Conservation (phyloP, 2,888 invertebrate species). For the Papilio protenor region DNA sequence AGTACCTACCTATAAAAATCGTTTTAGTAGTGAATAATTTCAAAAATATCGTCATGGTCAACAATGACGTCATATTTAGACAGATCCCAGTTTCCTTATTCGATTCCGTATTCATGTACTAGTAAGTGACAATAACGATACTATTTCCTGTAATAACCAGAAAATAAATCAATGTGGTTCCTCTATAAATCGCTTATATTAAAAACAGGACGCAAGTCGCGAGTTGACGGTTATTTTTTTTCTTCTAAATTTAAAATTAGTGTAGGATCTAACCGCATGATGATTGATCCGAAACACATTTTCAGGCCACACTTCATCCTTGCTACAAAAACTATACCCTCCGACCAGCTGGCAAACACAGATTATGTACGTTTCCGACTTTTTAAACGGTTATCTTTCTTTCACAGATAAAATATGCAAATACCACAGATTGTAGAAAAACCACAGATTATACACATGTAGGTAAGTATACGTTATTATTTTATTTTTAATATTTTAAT, state of each 20-base stretch:
- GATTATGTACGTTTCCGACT: conserved; percentile 63
- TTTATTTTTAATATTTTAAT: too few relatives aligned
- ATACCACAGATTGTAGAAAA: background rate
- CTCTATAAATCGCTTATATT: background rate
- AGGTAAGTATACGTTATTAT: background rate
- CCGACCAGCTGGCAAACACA: conserved; percentile 72
- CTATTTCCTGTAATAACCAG: background rate
- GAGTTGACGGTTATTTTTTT: conserved; percentile 46
- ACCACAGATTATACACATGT: background rate
- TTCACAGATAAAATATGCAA: conserved; percentile 32
- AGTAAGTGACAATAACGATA: background rate
- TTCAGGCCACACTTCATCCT: conserved; percentile 48
- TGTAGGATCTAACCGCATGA: conserved; percentile 46
- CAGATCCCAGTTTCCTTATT: too few relatives aligned
- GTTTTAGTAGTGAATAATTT: too few relatives aligned
- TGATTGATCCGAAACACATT: conserved; percentile 76
- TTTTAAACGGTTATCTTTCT: conserved; percentile 46
- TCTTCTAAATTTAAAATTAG: conserved; percentile 44
- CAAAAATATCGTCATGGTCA: too few relatives aligned
- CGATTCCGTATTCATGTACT: too few relatives aligned
- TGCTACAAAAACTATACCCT: conserved; percentile 56
- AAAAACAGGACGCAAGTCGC: conserved; percentile 24
- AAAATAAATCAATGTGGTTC: background rate
- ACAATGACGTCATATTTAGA: too few relatives aligned
- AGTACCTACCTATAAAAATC: too few relatives aligned